phyloP scores from a whole-genome alignment of 64 coral and sea anemone genomes.

The Anthopleura sola region DNA sequence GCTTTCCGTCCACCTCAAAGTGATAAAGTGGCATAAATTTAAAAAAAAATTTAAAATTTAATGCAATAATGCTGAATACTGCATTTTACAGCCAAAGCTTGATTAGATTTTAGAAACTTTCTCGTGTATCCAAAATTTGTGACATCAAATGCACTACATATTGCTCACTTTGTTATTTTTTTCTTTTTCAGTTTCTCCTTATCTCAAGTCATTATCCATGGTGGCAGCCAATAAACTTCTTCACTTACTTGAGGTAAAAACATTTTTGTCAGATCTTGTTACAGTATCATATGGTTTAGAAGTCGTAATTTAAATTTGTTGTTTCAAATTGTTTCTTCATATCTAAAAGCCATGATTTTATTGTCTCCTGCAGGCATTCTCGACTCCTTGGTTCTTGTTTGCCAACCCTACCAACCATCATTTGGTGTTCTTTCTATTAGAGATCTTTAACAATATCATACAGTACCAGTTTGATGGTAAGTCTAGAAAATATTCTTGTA shows the following conservation, averaged over 20 bases:
- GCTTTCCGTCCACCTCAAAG: no score
- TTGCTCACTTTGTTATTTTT: neutral
- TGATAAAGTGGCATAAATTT: no score
- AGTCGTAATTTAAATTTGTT: no score
- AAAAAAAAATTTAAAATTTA: no score
- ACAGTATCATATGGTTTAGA: no score
- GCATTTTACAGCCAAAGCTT: no score
- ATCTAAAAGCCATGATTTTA: no score
- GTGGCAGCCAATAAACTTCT: slow-evolving; percentile 96
- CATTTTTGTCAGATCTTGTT: neutral
- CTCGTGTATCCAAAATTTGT: no score
- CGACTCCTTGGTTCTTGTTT: slow-evolving; percentile 97
- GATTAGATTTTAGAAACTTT: no score
- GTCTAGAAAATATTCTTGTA: neutral
- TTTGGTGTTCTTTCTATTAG: slow-evolving; percentile 95
- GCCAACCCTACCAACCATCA: slow-evolving; percentile 96
- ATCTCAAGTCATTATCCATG: slow-evolving; percentile 98
- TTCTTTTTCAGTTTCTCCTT: slow-evolving; percentile 70
- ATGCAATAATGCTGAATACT: neutral
- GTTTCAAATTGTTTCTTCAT: no score
- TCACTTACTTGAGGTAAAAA: slow-evolving; percentile 73
- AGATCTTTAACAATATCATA: slow-evolving; percentile 99
- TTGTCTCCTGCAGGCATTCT: slow-evolving; percentile 59
- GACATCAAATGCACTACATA: neutral
- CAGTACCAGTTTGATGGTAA: slow-evolving; percentile 99